A percentile compares a stretch with the other conserved stretches of the same genome.
phyloP scores from a whole-genome alignment of 2,113 vertebrate genomes.

The Tapirus terrestris region DNA sequence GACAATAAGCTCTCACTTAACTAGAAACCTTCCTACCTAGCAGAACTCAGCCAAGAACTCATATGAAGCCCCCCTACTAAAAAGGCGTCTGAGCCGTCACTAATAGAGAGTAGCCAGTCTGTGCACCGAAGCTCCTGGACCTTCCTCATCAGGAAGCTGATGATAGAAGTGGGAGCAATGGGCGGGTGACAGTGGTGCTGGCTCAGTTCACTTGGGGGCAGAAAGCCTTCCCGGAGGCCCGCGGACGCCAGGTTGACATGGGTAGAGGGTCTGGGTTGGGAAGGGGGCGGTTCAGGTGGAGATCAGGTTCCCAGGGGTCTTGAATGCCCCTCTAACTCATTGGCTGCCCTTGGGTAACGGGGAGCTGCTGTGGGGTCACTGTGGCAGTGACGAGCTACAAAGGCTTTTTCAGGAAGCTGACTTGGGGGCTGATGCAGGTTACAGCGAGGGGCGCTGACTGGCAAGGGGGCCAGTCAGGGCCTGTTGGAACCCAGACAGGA shows the following conservation, averaged over 20 bases:
- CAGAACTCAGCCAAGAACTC: background rate
- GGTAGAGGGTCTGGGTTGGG: background rate
- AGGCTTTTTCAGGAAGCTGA: background rate
- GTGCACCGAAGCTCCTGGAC: background rate
- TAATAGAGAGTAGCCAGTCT: background rate
- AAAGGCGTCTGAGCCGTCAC: background rate
- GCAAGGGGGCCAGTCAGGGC: background rate
- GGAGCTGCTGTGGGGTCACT: background rate
- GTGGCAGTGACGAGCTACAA: background rate
- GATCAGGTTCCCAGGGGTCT: background rate
- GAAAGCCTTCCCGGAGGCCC: background rate
- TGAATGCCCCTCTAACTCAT: background rate
- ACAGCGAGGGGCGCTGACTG: background rate
- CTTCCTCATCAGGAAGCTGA: background rate
- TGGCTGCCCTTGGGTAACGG: background rate
- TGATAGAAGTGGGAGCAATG: rapidly evolving
- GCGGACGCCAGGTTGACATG: rapidly evolving
- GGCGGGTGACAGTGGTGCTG: rapidly evolving
- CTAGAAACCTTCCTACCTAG: background rate
- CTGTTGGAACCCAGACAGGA: background rate
- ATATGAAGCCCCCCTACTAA: background rate
- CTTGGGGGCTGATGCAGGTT: background rate
- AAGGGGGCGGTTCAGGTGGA: background rate
- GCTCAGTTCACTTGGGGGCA: too few species aligned
- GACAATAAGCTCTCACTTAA: background rate